Conservation (phyloP, 2,888 invertebrate species). For the Acleris sparsana region DNA sequence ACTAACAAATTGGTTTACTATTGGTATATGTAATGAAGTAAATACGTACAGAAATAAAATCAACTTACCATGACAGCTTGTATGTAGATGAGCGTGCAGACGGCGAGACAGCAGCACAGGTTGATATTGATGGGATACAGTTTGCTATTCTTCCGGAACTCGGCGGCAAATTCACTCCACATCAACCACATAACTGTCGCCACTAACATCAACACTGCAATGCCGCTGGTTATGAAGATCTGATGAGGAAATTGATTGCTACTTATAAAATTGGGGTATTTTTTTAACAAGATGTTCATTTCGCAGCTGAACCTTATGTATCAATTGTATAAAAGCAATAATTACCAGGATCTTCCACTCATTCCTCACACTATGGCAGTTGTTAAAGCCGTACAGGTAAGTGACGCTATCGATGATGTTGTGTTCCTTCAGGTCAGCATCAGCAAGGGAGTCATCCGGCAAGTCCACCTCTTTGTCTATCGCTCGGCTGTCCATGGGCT, state of each 20-base stretch:
- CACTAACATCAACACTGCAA: slow-evolving; percentile 60
- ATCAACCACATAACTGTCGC: slow-evolving; percentile 68
- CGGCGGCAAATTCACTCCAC: slow-evolving; percentile 68
- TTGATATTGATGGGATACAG: slow-evolving; percentile 84
- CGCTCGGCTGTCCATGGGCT: slow-evolving; percentile 61
- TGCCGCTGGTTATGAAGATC: slow-evolving; percentile 72
- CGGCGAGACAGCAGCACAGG: slow-evolving; percentile 83
- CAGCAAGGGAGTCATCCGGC: slow-evolving; percentile 86
- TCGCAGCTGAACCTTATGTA: neutral
- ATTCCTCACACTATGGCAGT: slow-evolving; percentile 77
- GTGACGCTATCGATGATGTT: slow-evolving; percentile 89
- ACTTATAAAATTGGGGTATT: too few relatives aligned
- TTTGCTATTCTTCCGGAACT: slow-evolving; percentile 75
- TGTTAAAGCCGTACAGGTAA: slow-evolving; percentile 86
- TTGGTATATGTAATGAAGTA: neutral
- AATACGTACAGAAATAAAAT: neutral
- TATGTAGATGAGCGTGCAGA: slow-evolving; percentile 85
- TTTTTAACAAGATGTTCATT: too few relatives aligned
- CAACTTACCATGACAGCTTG: slow-evolving; percentile 85
- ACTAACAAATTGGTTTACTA: too few relatives aligned
- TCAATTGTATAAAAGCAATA: neutral
- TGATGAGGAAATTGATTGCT: slow-evolving; percentile 40
- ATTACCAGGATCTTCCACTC: slow-evolving; percentile 78
- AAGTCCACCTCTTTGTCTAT: slow-evolving; percentile 78
- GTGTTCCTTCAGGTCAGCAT: slow-evolving; percentile 86